phyloP scores from a whole-genome alignment of 2,113 vertebrate genomes.

The Cynoglossus semilaevis region DNA sequence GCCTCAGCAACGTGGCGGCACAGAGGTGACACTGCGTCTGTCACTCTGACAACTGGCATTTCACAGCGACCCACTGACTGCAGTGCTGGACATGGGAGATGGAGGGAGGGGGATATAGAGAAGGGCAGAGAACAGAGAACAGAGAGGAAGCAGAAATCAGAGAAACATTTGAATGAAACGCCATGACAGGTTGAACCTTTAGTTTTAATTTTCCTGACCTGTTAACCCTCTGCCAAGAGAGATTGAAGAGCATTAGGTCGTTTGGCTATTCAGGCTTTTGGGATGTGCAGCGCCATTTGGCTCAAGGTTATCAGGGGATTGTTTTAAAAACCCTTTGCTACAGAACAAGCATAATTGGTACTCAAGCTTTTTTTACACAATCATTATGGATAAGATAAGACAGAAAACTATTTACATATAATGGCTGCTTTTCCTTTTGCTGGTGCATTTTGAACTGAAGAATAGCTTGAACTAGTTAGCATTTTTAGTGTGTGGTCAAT shows the following conservation, averaged over 20 bases:
- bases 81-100: constrained; percentile 28
- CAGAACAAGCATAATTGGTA: no score
- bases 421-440: no score
- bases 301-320: neutral
- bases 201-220: constrained; percentile 43
- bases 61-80: constrained; percentile 54
- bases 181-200: constrained; percentile 49
- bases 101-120: constrained; percentile 5
- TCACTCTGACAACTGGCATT: constrained; percentile 70
- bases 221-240: constrained; percentile 39
- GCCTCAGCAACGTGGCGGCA: constrained; percentile 47
- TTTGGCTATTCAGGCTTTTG: neutral
- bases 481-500: no score
- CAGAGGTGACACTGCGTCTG: constrained; percentile 64
- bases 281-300: neutral
- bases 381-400: no score
- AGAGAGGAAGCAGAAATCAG: constrained; percentile 43
- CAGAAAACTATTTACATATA: no score
- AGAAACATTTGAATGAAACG: constrained; percentile 40
- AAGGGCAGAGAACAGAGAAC: constrained; percentile 9
- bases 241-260: constrained; percentile 34
- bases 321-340: neutral
- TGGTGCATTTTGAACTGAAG: no score
- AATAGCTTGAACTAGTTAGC: no score
- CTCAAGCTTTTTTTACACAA: neutral